Base-by-base conservation (phyloP, 2,888 invertebrate species). In the Coenonympha arcania region DNA sequence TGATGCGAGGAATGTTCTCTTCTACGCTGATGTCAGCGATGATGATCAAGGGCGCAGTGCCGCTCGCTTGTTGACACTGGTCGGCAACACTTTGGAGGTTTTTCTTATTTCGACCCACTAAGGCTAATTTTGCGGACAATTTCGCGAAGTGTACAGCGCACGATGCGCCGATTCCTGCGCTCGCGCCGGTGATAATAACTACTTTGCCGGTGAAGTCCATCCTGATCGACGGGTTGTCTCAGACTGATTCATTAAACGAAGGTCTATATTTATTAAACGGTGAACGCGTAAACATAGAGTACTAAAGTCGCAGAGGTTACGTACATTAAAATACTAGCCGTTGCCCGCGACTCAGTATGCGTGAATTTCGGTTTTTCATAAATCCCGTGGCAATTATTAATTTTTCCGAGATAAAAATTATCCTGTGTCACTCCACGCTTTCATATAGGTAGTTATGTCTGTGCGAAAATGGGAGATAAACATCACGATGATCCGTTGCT, bases 181-280 rank as follows among this genome's bases (percentile, higher is more conserved):
- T 80, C 6, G 79, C 80, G 3, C 83, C 83, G 2, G 83, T 83
- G 41, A 83, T 65, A 39, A 83, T 54, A 18, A 82, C 75, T 26
- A 83, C 81, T 74, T 80, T 80, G 41, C 71, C 62, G 13, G 59
- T 60, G 63, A 80, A 81, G 61, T 71, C 68, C 83, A 83, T 83
- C 53, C 57, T 64, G 56, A 67, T 66, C 68, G 70, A 62, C 56
- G 47, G 54, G 45, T 54, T 36, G 31, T 36, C 44, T 42, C 30
- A 49, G 24, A 65, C 64, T 65, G 59, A 52, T 52, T 48, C 36
- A 40, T 48, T 34, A 50, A 40, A 50, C 20, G 39, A 43, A 24
- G 8, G n/a, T 46, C 45, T 44, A 31, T 44, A 31, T 31, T 46
- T 54, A 52, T 52, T 40, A 46, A 43, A 26, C 31, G 31, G 20